Evolutionary conservation across 2,797 vertebrate species (phyloP).

Genomic region (Selene dorsalis): DNA sequence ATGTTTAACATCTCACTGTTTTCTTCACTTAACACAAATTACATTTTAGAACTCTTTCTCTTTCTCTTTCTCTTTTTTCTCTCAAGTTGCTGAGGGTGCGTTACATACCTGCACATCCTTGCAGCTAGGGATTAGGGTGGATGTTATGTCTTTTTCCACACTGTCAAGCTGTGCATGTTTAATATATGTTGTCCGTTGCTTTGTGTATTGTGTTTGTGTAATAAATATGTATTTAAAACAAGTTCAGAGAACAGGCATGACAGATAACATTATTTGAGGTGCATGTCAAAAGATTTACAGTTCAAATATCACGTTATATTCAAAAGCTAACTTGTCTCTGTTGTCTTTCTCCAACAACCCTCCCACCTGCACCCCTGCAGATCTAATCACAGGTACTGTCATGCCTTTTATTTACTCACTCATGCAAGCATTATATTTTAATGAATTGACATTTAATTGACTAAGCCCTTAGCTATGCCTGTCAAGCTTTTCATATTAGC

Average conservation of each 20-base stretch:
- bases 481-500: neutral
- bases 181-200: slow-evolving; percentile 40
- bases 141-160: slow-evolving; percentile 22
- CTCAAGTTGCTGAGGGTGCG: slow-evolving; percentile 54
- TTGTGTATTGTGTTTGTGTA: slow-evolving; percentile 37
- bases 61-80: slow-evolving; percentile 53
- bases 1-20: slow-evolving; percentile 43
- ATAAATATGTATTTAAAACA: slow-evolving; percentile 22
- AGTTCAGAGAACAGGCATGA: slow-evolving; percentile 48
- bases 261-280: slow-evolving; percentile 21
- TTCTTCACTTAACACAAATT: slow-evolving; percentile 33
- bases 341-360: slow-evolving; percentile 46
- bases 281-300: slow-evolving; percentile 43
- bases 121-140: slow-evolving; percentile 37
- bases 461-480: neutral
- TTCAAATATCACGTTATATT: slow-evolving; percentile 13
- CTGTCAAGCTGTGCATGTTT: slow-evolving; percentile 46
- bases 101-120: slow-evolving; percentile 44
- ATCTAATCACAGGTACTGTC: slow-evolving; percentile 79
- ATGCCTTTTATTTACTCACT: slow-evolving; percentile 11
- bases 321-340: slow-evolving; percentile 48
- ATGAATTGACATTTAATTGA: neutral
- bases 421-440: neutral
- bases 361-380: slow-evolving; percentile 58
- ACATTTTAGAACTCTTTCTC: slow-evolving; percentile 53